Percentiles rank a stretch among this genome's conserved stretches.
Evolutionary conservation across 2,888 invertebrate species (phyloP).

Genomic region (Gandaritis pyraliata): DNA sequence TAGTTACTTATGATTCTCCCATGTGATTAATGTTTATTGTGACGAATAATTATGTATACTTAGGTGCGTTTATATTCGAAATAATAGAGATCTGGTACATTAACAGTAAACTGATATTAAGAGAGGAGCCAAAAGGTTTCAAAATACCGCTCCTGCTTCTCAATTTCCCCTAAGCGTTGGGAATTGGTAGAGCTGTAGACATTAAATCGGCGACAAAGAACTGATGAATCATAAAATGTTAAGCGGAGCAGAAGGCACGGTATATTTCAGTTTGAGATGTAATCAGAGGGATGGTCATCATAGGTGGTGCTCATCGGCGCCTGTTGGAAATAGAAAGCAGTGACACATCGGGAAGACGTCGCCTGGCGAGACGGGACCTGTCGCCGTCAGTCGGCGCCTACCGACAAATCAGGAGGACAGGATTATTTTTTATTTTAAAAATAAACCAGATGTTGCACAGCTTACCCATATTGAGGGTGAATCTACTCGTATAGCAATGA

Average conservation of each 20-base stretch:
- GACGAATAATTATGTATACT: too few relatives aligned
- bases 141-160: conserved; percentile 5
- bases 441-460: conserved; percentile 31
- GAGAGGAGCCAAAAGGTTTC: too few relatives aligned
- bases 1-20: too few relatives aligned
- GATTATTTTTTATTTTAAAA: conserved; percentile 38
- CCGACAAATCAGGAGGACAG: conserved; percentile 38
- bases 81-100: too few relatives aligned
- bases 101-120: too few relatives aligned
- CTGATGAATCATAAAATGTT: conserved; percentile 37
- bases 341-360: conserved; percentile 67
- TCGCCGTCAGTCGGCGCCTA: conserved; percentile 45
- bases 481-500: conserved; percentile 10
- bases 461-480: conserved; percentile 15
- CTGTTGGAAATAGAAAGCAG: conserved; percentile 73
- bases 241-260: conserved; percentile 36
- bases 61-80: too few relatives aligned
- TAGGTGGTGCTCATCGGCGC: conserved; percentile 63
- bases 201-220: conserved; percentile 31
- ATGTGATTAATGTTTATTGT: too few relatives aligned
- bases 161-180: conserved; percentile 17
- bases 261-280: conserved; percentile 44
- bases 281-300: conserved; percentile 52
- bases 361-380: conserved; percentile 55
- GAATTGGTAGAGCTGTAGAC: conserved; percentile 5